phyloP scores from a whole-genome alignment of 2,113 vertebrate genomes.

The Trematocara macrostoma region DNA sequence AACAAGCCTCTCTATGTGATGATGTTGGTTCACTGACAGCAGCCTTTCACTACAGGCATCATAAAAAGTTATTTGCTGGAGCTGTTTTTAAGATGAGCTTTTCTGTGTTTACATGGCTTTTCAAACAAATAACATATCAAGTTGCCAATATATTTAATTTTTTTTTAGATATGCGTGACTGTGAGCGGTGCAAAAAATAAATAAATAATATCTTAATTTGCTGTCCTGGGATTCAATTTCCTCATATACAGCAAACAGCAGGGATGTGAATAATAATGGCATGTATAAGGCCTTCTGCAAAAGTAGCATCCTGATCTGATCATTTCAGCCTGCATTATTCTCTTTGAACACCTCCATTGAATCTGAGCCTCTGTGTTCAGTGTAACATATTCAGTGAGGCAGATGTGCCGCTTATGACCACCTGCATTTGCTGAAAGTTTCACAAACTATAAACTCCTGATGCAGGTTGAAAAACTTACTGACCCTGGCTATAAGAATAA shows the following conservation, averaged over 20 bases:
- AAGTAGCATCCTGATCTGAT: not conserved
- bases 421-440: conserved; percentile 16
- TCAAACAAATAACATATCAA: not conserved
- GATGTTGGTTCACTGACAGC: not conserved
- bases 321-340: not conserved
- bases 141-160: not conserved
- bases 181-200: not conserved
- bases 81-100: not conserved
- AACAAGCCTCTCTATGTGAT: not conserved
- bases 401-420: not conserved
- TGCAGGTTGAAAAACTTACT: not conserved
- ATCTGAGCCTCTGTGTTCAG: not conserved
- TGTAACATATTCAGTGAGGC: not conserved
- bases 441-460: not conserved
- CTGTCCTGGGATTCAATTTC: not conserved
- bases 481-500: conserved; percentile 2
- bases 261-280: not conserved
- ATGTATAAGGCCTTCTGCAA: not conserved
- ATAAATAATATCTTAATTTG: not conserved
- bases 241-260: not conserved
- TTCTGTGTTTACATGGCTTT: not conserved
- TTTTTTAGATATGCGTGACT: not conserved
- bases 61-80: not conserved
- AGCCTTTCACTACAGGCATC: not conserved
- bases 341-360: not conserved